These are phyloP conservation scores for Latheticus oryzae DNA, from an alignment of 2,888 invertebrate species.

Conservation along the genomic window DNA sequence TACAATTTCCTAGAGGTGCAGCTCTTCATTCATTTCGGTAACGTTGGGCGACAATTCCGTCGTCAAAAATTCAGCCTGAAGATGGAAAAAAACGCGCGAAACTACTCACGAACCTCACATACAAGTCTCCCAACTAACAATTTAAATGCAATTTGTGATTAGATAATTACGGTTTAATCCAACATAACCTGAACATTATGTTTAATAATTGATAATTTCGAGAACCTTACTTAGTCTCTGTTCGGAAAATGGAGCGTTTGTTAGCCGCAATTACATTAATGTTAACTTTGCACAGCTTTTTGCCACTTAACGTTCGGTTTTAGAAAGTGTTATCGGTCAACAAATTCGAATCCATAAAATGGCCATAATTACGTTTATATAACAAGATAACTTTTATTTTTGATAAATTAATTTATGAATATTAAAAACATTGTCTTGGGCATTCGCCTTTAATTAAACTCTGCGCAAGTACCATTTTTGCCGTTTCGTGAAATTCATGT, in stretches of 20 bases:
- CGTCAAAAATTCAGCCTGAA: slow-evolving; percentile 16
- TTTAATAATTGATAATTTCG: slow-evolving; percentile 51
- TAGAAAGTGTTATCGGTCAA: slow-evolving; percentile 32
- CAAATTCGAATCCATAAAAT: slow-evolving; percentile 22
- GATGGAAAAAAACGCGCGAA: slow-evolving; percentile 25
- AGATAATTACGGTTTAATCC: slow-evolving; percentile 52
- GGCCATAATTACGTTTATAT: slow-evolving; percentile 31
- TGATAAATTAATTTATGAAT: no score
- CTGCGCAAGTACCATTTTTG: slow-evolving; percentile 17
- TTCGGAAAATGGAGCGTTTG: slow-evolving; percentile 42
- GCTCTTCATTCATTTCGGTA: no score
- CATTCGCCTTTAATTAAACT: slow-evolving; percentile 4
- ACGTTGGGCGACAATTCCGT: slow-evolving; percentile 2
- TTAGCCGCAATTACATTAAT: slow-evolving; percentile 46
- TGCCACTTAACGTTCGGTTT: slow-evolving; percentile 29
- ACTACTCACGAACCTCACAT: slow-evolving; percentile 32
- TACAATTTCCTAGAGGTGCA: no score
- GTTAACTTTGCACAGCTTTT: slow-evolving; percentile 39
- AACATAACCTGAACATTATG: slow-evolving; percentile 46
- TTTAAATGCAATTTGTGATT: slow-evolving; percentile 53
- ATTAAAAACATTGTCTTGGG: slow-evolving; percentile 16
- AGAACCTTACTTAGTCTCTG: slow-evolving; percentile 24
- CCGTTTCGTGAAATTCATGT: slow-evolving; percentile 1
- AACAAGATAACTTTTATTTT: slow-evolving; percentile 19
- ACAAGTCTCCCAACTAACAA: slow-evolving; percentile 45